phyloP scores from a whole-genome alignment of 2,113 vertebrate genomes.

The Datnioides undecimradiatus region DNA sequence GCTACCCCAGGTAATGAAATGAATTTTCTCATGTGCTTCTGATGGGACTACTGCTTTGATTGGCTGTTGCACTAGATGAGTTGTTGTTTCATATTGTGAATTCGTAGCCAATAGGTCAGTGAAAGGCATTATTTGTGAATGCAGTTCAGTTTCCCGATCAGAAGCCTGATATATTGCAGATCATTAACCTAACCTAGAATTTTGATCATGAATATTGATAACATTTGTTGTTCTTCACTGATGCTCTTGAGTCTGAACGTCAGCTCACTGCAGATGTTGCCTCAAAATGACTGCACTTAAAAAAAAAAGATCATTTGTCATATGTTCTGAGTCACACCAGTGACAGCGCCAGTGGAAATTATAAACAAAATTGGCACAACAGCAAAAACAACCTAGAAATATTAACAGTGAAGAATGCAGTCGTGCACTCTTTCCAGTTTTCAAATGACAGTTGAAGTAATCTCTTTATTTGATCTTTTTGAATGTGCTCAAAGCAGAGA shows the following conservation, averaged over 20 bases:
- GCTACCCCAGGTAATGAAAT: background rate
- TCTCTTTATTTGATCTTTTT: slow-evolving; percentile 78
- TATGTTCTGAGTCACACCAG: slow-evolving; percentile 6
- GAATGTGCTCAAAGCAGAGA: slow-evolving; percentile 72
- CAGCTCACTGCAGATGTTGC: background rate
- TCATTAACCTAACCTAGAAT: background rate
- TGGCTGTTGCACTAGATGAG: background rate
- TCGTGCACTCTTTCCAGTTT: background rate
- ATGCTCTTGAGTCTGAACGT: background rate
- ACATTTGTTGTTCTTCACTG: background rate
- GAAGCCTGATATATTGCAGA: background rate
- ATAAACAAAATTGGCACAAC: slow-evolving; percentile 8
- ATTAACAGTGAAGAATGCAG: slow-evolving; percentile 22
- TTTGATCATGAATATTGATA: background rate
- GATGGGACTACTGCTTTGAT: background rate
- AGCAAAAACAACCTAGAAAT: background rate
- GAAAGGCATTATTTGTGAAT: background rate
- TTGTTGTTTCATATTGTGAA: background rate
- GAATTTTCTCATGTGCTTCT: background rate
- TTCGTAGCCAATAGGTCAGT: too few species aligned
- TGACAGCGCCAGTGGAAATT: background rate
- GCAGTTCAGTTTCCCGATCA: background rate
- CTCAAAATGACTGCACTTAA: background rate
- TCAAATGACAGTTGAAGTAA: slow-evolving; percentile 41
- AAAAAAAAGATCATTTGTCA: background rate